Conservation (phyloP, 2,113 vertebrate genomes). For the Myotis brandtii region DNA sequence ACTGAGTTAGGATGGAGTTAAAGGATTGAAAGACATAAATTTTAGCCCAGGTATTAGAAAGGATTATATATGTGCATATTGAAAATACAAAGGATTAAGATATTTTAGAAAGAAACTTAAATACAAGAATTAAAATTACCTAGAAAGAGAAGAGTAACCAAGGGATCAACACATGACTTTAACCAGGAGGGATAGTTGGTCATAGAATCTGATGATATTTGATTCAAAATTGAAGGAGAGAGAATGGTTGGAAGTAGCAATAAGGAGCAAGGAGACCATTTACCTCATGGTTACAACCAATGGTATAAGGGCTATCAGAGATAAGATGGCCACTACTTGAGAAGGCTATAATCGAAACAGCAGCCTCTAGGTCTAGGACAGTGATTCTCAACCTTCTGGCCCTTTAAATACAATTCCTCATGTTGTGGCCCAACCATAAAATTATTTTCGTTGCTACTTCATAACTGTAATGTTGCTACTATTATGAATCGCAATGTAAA, state of each 20-base stretch:
- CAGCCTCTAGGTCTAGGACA: too few relatives aligned
- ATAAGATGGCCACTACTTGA: neutral
- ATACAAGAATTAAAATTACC: neutral
- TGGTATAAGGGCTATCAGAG: neutral
- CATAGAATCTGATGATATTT: neutral
- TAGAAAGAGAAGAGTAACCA: neutral
- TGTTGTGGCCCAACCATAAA: too few relatives aligned
- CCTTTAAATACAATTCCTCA: too few relatives aligned
- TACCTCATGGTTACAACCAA: neutral
- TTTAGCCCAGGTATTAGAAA: neutral
- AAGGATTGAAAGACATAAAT: neutral
- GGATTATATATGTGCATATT: neutral
- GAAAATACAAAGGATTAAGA: slow-evolving; percentile 7
- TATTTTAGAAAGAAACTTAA: neutral
- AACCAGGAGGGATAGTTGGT: neutral
- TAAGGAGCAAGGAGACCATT: neutral
- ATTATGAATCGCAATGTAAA: too few relatives aligned
- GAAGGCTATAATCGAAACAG: neutral
- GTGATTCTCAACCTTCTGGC: too few relatives aligned
- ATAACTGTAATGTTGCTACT: too few relatives aligned
- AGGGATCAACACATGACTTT: neutral
- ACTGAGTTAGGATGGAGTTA: neutral
- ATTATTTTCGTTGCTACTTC: too few relatives aligned
- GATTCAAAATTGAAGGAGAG: neutral
- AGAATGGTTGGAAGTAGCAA: neutral